phyloP scores from a whole-genome alignment of 2,797 vertebrate genomes.

The Sebastes itinus region DNA sequence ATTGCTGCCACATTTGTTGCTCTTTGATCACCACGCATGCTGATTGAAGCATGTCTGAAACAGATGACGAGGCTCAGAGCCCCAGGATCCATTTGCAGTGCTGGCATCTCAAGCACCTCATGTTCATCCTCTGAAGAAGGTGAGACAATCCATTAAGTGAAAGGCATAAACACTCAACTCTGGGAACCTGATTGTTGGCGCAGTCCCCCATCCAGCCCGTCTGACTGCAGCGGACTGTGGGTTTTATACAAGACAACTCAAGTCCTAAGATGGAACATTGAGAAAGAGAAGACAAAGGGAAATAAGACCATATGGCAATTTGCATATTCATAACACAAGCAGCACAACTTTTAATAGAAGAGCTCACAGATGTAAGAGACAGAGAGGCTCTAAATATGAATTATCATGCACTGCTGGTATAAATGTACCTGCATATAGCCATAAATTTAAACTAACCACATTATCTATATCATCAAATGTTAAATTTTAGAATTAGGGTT shows the following conservation, averaged over 20 bases:
- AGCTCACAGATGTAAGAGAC: conserved; percentile 10
- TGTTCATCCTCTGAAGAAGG: conserved; percentile 80
- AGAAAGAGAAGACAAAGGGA: conserved; percentile 75
- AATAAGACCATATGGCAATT: conserved; percentile 63
- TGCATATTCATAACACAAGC: conserved; percentile 56
- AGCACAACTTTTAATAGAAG: conserved; percentile 45
- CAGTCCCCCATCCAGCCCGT: conserved; percentile 71
- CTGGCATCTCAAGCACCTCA: conserved; percentile 79
- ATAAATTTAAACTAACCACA: not conserved
- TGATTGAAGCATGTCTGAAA: conserved; percentile 77
- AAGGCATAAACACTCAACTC: conserved; percentile 81
- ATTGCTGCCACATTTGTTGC: conserved; percentile 53
- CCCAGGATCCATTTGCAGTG: conserved; percentile 76
- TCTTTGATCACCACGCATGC: conserved; percentile 65
- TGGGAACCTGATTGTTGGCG: conserved; percentile 71
- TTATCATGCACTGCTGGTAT: conserved; percentile 2
- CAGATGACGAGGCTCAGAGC: conserved; percentile 71
- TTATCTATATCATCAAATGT: not conserved
- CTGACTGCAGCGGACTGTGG: conserved; percentile 73
- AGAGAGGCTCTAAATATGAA: conserved; percentile 8
- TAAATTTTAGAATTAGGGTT: not conserved
- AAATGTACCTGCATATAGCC: conserved; percentile 8
- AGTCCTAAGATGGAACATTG: conserved; percentile 75
- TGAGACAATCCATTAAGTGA: conserved; percentile 81
- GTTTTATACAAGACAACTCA: conserved; percentile 76